Evolutionary conservation across 2,797 vertebrate genomes (phyloP).

Genomic region (Zenarchopterus dispar): DNA sequence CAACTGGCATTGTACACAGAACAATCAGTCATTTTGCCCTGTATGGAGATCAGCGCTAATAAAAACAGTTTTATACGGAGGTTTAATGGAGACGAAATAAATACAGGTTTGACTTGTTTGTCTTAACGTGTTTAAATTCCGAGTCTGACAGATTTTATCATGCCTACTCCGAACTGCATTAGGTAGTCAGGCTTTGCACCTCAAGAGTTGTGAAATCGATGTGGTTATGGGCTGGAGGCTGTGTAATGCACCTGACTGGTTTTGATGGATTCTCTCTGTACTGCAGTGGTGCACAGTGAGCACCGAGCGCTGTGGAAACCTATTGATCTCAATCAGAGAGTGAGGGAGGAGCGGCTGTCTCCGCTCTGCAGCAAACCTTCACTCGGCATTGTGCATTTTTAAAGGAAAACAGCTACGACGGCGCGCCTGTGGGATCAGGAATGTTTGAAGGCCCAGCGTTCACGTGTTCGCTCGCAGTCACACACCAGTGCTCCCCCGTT

Average conservation of each 20-base stretch:
- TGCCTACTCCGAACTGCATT: neutral
- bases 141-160: conserved; percentile 4
- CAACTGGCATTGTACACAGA: conserved; percentile 48
- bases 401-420: conserved; percentile 19
- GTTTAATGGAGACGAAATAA: neutral
- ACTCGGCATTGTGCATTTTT: conserved; percentile 18
- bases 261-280: conserved; percentile 59
- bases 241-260: conserved; percentile 54
- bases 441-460: conserved; percentile 28
- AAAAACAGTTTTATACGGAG: conserved; percentile 42
- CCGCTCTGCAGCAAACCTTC: conserved; percentile 54
- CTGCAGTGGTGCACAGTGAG: conserved; percentile 55
- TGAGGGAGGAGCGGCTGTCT: conserved; percentile 33
- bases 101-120: neutral
- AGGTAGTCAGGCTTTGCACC: neutral
- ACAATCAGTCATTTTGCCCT: conserved; percentile 35
- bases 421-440: conserved; percentile 13
- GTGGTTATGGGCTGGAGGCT: conserved; percentile 34
- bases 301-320: conserved; percentile 50
- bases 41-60: conserved; percentile 20
- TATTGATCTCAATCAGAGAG: conserved; percentile 69
- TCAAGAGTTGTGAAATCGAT: conserved; percentile 38
- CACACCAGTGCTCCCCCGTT: conserved; percentile 31
- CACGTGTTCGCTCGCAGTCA: conserved; percentile 17
- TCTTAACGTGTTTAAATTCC: neutral